Conservation (phyloP, 1,140 invertebrate species). For the Popillia japonica region DNA sequence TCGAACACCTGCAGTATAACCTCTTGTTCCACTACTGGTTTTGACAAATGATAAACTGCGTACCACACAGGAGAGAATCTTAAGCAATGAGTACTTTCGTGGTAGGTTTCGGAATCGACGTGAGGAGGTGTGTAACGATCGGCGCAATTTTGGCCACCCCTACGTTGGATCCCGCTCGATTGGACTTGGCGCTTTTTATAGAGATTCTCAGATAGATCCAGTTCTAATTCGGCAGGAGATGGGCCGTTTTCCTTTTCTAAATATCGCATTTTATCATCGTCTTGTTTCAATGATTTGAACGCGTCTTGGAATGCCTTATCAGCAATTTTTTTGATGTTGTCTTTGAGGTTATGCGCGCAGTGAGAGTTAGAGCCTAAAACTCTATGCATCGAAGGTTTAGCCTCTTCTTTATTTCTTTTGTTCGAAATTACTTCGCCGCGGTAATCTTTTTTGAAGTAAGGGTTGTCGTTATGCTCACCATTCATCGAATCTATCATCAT, state of each 20-base stretch:
- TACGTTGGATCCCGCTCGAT: slow-evolving; percentile 54
- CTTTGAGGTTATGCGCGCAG: background rate
- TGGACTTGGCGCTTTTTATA: slow-evolving; percentile 46
- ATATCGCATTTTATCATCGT: background rate
- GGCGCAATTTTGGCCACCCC: slow-evolving; percentile 63
- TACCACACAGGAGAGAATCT: slow-evolving; percentile 65
- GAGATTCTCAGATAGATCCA: background rate
- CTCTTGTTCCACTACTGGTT: slow-evolving; percentile 59
- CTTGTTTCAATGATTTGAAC: background rate
- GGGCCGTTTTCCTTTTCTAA: background rate
- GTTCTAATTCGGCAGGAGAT: background rate
- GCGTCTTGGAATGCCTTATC: background rate
- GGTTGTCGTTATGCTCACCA: background rate
- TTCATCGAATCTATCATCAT: slow-evolving; percentile 5
- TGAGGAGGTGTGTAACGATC: slow-evolving; percentile 58
- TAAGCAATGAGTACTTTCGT: slow-evolving; percentile 64
- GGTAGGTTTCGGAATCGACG: slow-evolving; percentile 59
- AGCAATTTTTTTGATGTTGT: background rate
- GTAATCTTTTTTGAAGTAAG: too few species aligned
- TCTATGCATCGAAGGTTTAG: slow-evolving; percentile 28
- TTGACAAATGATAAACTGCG: slow-evolving; percentile 59
- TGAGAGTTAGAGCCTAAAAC: background rate
- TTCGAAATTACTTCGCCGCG: background rate
- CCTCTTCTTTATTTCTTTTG: background rate
- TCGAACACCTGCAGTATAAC: slow-evolving; percentile 61